Conservation (phyloP, 2,113 vertebrate species). For the Sus scrofa region DNA sequence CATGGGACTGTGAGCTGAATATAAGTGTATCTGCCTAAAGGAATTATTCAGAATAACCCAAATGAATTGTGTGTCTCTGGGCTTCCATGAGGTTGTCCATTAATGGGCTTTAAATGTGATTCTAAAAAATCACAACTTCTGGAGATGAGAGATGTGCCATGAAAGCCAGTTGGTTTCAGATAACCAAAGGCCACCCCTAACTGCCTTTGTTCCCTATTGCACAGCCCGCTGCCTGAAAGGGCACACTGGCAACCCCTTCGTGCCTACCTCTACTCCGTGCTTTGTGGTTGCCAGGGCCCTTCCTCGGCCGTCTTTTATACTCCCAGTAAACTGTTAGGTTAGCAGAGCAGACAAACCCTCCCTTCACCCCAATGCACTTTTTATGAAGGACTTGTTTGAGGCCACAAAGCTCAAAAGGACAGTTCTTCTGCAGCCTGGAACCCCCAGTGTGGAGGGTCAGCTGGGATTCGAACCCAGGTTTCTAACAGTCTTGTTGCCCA, state of each 20-base stretch:
- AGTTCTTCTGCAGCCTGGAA: background rate
- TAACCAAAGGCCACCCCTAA: background rate
- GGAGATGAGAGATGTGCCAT: background rate
- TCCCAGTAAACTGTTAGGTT: background rate
- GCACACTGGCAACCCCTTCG: background rate
- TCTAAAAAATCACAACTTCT: background rate
- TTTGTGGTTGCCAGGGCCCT: background rate
- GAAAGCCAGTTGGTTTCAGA: background rate
- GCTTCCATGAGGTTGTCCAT: background rate
- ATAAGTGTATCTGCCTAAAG: background rate
- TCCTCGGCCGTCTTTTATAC: background rate
- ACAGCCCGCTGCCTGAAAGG: fast-evolving
- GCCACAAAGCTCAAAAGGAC: background rate
- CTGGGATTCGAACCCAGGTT: conserved; percentile 14
- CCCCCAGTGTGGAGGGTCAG: background rate
- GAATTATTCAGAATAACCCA: background rate
- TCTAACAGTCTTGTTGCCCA: background rate
- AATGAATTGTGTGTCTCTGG: background rate
- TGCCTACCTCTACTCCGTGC: background rate
- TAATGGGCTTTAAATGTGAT: background rate
- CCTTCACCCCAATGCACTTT: background rate
- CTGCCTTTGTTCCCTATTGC: background rate
- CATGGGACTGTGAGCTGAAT: background rate
- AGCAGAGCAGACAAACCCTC: background rate
- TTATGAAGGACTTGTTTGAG: background rate